Evolutionary conservation across 2,888 invertebrate genomes (phyloP).

Genomic region (Caenorhabditis imperialis): DNA sequence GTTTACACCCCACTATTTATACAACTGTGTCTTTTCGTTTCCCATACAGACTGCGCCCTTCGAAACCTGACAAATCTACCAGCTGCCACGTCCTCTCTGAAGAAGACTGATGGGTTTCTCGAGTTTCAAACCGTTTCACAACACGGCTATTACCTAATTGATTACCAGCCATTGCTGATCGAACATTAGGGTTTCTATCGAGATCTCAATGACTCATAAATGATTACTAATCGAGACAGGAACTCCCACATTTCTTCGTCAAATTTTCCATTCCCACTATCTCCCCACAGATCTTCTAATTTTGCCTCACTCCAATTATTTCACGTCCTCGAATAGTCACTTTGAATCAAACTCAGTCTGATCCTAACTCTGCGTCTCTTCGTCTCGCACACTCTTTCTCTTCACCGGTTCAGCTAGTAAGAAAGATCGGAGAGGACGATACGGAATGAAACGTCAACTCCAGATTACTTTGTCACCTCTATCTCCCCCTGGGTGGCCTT

Average conservation of each 20-base stretch:
- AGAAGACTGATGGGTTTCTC: constrained; percentile 11
- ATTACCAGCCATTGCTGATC: too few relatives aligned
- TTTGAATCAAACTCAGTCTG: constrained; percentile 44
- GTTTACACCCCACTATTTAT: constrained; percentile 23
- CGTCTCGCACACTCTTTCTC: constrained; percentile 20
- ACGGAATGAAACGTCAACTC: constrained; percentile 10
- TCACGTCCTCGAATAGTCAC: constrained; percentile 33
- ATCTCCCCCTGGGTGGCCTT: neutral
- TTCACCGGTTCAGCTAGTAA: constrained; percentile 4
- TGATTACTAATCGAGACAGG: too few relatives aligned
- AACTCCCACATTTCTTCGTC: too few relatives aligned
- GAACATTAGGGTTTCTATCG: too few relatives aligned
- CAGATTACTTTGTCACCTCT: constrained; percentile 42
- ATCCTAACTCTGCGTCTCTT: constrained; percentile 32
- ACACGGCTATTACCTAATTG: too few relatives aligned
- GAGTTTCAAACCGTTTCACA: too few relatives aligned
- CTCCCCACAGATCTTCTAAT: constrained; percentile 5
- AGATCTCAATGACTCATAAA: too few relatives aligned
- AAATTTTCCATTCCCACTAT: constrained; percentile 1
- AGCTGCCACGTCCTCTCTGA: constrained; percentile 34
- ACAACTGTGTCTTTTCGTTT: constrained; percentile 23
- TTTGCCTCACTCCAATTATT: constrained; percentile 3
- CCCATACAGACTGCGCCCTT: too few relatives aligned
- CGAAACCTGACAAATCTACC: constrained; percentile 5
- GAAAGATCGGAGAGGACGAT: constrained; percentile 10